phyloP scores from a whole-genome alignment of 2,888 invertebrate species.

The Polydrusus tereticollis region DNA sequence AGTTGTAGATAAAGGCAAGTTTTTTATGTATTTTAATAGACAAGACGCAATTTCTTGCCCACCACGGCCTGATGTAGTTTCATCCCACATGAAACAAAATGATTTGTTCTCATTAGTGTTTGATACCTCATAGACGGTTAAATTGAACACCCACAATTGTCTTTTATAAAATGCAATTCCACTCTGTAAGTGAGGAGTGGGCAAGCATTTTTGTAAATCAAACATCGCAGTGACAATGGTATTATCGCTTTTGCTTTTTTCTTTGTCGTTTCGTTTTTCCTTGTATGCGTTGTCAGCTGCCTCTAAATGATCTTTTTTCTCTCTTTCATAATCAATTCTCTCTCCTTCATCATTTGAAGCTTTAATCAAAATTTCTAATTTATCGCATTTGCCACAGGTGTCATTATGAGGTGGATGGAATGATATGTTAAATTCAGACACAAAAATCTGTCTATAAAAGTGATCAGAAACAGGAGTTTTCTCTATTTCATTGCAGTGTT shows the following conservation, averaged over 20 bases:
- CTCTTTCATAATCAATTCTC: not conserved
- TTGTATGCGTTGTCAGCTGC: constrained; percentile 7
- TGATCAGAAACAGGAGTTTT: not conserved
- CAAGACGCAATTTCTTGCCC: constrained; percentile 34
- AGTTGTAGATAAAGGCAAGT: constrained; percentile 7
- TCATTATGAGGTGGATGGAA: constrained; percentile 30
- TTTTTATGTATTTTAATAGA: constrained; percentile 5
- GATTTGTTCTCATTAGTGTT: too few species aligned
- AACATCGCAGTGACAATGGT: not conserved
- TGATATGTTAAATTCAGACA: constrained; percentile 17
- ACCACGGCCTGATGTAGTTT: constrained; percentile 18
- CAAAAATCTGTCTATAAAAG: constrained; percentile 26
- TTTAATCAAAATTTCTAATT: constrained; percentile 15
- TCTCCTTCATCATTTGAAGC: constrained; percentile 4
- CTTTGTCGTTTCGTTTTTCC: constrained; percentile 18
- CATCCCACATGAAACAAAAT: constrained; percentile 24
- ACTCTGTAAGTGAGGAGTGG: not conserved
- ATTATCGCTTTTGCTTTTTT: not conserved
- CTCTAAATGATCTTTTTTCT: not conserved
- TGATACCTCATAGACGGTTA: too few species aligned
- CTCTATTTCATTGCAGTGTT: not conserved
- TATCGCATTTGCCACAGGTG: constrained; percentile 28
- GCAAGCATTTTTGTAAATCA: constrained; percentile 3
- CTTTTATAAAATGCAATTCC: constrained; percentile 1
- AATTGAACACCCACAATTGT: too few species aligned